Percentiles rank a stretch among this genome's conserved stretches.
These are phyloP conservation scores for Ophion slaviceki DNA, from an alignment of 2,888 invertebrate genomes.

Conservation along the genomic window DNA sequence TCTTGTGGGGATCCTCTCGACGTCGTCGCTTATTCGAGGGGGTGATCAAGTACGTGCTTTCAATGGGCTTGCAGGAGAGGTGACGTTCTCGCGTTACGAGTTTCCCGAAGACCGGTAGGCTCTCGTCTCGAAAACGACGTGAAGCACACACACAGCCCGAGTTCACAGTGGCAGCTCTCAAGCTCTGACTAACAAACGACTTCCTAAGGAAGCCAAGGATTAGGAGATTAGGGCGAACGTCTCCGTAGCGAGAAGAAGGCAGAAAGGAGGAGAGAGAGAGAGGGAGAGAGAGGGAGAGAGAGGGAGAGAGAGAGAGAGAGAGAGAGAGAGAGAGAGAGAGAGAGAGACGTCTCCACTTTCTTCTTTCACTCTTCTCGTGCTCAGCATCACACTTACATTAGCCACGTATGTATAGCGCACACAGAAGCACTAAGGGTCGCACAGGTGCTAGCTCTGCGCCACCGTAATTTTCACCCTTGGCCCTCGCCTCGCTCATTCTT, in stretches of 20 bases:
- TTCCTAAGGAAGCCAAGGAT: constrained; percentile 83
- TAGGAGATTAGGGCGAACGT: constrained; percentile 81
- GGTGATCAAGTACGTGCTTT: constrained; percentile 69
- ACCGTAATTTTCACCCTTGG: constrained; percentile 72
- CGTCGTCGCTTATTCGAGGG: constrained; percentile 12
- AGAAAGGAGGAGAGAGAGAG: constrained; percentile 24
- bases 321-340: constrained; percentile 13
- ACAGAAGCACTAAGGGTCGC: constrained; percentile 65
- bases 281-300: too few species aligned
- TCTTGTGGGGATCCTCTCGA: constrained; percentile 14
- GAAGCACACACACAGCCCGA: constrained; percentile 59
- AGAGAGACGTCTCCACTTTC: constrained; percentile 68
- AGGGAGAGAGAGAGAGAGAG: constrained; percentile 50
- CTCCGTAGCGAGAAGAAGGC: constrained; percentile 53
- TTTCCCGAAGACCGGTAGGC: constrained; percentile 64
- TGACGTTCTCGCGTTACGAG: constrained; percentile 49
- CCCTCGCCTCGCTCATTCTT: constrained; percentile 54
- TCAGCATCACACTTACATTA: constrained; percentile 25
- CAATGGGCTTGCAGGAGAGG: constrained; percentile 54
- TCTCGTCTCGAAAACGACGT: constrained; percentile 66
- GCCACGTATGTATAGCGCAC: constrained; percentile 6
- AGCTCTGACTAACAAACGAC: constrained; percentile 82
- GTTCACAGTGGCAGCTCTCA: constrained; percentile 67
- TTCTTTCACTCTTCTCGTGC: constrained; percentile 54
- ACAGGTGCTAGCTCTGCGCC: constrained; percentile 77